A percentile compares a stretch with the other conserved stretches of the same genome.
Conservation (phyloP, 2,113 vertebrate species). For the Xiphophorus couchianus region DNA sequence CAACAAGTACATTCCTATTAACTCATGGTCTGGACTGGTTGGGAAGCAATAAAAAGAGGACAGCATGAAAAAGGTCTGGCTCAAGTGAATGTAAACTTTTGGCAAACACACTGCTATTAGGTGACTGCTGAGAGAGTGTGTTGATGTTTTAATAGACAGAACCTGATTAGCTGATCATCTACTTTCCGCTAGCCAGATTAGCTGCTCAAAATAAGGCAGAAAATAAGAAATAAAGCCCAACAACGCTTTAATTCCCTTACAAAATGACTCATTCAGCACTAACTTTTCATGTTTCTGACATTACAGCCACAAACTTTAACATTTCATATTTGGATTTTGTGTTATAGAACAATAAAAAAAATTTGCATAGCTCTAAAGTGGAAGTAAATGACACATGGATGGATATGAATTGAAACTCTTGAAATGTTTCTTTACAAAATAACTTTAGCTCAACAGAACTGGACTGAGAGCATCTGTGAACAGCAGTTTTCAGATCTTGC, state of each 20-base stretch:
- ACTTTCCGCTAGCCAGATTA: not conserved
- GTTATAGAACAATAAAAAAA: no score
- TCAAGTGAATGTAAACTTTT: not conserved
- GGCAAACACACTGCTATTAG: not conserved
- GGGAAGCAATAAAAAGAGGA: not conserved
- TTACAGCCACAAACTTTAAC: no score
- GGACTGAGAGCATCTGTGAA: no score
- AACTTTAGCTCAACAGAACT: no score
- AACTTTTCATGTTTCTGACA: no score
- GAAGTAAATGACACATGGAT: no score
- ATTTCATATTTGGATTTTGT: no score
- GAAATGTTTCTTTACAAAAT: not conserved
- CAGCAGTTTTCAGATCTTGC: no score
- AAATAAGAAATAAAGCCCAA: not conserved
- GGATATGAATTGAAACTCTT: not conserved
- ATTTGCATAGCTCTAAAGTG: no score
- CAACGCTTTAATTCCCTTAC: not conserved
- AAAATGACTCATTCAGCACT: not conserved
- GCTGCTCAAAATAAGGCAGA: not conserved
- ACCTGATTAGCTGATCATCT: not conserved
- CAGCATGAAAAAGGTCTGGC: not conserved
- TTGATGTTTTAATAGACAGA: not conserved
- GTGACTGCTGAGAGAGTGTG: not conserved
- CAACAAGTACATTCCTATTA: not conserved
- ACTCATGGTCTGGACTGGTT: not conserved